Percentiles rank a stretch among this genome's conserved stretches.
phyloP scores from a whole-genome alignment of 2,888 invertebrate genomes.

The Hirtodrosophila alboralis region DNA sequence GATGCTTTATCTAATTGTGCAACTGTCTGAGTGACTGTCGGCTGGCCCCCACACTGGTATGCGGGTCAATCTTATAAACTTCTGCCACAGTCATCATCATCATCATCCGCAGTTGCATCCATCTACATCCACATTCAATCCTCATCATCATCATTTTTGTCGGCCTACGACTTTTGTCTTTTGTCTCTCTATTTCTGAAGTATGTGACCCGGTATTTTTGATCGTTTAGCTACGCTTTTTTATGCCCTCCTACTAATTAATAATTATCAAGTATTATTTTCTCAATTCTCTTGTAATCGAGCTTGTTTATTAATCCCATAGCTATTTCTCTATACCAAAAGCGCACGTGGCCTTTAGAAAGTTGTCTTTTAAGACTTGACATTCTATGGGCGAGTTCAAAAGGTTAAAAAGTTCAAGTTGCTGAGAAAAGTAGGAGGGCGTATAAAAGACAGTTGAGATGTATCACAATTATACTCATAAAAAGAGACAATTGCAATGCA shows the following conservation, averaged over 20 bases:
- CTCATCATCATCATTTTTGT: slow-evolving; percentile 32
- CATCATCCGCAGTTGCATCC: slow-evolving; percentile 5
- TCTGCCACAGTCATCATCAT: slow-evolving; percentile 51
- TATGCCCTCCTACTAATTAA: slow-evolving; percentile 73
- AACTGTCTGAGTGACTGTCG: slow-evolving; percentile 39
- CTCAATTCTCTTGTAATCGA: slow-evolving; percentile 62
- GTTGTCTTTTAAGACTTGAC: slow-evolving; percentile 19
- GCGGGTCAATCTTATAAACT: slow-evolving; percentile 70
- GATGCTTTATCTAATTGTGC: slow-evolving; percentile 69
- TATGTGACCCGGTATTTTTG: slow-evolving; percentile 71
- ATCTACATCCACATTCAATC: slow-evolving; percentile 18
- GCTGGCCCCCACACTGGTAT: slow-evolving; percentile 63
- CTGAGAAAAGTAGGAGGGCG: neutral
- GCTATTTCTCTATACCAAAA: slow-evolving; percentile 8
- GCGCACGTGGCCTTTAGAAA: slow-evolving; percentile 34
- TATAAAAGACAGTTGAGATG: slow-evolving; percentile 15
- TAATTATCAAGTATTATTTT: slow-evolving; percentile 67
- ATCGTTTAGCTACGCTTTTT: slow-evolving; percentile 74
- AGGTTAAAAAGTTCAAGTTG: slow-evolving; percentile 37
- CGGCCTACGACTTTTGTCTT: slow-evolving; percentile 55
- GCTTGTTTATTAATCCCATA: slow-evolving; percentile 50
- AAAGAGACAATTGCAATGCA: slow-evolving; percentile 11
- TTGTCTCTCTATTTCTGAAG: slow-evolving; percentile 34
- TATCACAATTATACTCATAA: slow-evolving; percentile 20
- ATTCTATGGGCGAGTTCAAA: slow-evolving; percentile 24